Evolutionary conservation across 2,888 invertebrate genomes (phyloP).

Genomic region (Cataglyphis albicans): DNA sequence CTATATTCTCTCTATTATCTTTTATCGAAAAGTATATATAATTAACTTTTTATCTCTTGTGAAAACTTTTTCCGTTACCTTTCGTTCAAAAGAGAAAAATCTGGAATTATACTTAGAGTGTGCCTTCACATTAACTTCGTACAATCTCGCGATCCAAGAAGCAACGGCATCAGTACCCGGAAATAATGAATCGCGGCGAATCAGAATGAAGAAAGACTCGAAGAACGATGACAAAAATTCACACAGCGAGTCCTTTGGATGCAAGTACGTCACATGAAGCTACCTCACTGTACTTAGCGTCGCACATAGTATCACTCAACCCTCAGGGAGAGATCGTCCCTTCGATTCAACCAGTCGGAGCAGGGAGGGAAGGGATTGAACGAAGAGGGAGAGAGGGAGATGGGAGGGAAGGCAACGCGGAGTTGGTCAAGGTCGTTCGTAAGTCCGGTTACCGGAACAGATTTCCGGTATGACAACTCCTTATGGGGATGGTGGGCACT

Average conservation of each 20-base stretch:
- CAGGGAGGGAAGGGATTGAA: neutral
- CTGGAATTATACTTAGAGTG: neutral
- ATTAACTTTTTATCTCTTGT: neutral
- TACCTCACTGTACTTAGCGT: slow-evolving; percentile 59
- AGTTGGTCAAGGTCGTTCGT: slow-evolving; percentile 40
- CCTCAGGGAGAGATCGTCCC: neutral
- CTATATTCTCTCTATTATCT: neutral
- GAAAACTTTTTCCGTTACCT: neutral
- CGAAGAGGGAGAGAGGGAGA: neutral
- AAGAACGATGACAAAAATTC: neutral
- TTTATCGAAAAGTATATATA: neutral
- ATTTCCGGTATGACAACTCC: neutral
- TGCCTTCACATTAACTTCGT: neutral
- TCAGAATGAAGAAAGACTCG: neutral
- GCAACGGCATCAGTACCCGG: slow-evolving; percentile 27
- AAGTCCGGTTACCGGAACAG: slow-evolving; percentile 21
- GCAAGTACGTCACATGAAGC: slow-evolving; percentile 51
- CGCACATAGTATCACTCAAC: slow-evolving; percentile 65
- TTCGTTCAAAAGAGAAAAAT: slow-evolving; percentile 14
- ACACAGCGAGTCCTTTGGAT: slow-evolving; percentile 19
- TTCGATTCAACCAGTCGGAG: slow-evolving; percentile 3
- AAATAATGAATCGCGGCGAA: slow-evolving; percentile 12
- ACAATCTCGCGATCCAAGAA: neutral
- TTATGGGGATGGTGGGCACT: slow-evolving; percentile 10
- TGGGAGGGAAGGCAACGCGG: neutral